Conservation (phyloP, 2,797 vertebrate species). For the Furcifer pardalis region DNA sequence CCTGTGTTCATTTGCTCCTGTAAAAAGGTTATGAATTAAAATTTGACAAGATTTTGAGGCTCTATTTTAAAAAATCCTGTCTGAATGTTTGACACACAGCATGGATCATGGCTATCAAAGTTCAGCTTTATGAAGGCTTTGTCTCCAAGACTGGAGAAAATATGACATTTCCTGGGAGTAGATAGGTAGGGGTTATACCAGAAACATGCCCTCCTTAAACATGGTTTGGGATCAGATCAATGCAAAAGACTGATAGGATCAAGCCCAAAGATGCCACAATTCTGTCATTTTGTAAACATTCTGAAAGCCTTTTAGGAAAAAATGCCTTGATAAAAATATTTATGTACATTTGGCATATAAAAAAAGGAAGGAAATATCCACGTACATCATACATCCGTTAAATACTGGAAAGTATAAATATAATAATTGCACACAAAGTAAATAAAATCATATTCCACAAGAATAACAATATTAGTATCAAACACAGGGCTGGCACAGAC, state of each 20-base stretch:
- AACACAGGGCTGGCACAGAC: not conserved
- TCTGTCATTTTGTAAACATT: not conserved
- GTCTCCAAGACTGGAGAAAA: not conserved
- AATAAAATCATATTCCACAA: constrained; percentile 13
- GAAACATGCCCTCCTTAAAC: not conserved
- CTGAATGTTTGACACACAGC: not conserved
- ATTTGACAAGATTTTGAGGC: not conserved
- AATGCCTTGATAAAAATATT: not conserved
- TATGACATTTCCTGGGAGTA: not conserved
- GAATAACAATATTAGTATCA: not conserved
- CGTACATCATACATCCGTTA: not conserved
- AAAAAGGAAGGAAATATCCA: not conserved
- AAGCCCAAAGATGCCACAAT: not conserved
- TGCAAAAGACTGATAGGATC: not conserved
- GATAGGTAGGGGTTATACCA: too few species aligned
- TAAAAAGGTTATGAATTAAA: not conserved
- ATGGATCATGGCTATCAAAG: too few species aligned
- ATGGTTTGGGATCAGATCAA: not conserved
- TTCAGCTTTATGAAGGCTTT: not conserved
- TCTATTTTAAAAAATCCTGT: not conserved
- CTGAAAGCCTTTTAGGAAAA: not conserved
- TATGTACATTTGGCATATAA: not conserved
- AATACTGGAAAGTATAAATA: not conserved
- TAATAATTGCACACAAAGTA: not conserved
- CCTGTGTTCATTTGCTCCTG: not conserved